phyloP scores from a whole-genome alignment of 2,888 invertebrate species.

The Andrena hattorfiana region DNA sequence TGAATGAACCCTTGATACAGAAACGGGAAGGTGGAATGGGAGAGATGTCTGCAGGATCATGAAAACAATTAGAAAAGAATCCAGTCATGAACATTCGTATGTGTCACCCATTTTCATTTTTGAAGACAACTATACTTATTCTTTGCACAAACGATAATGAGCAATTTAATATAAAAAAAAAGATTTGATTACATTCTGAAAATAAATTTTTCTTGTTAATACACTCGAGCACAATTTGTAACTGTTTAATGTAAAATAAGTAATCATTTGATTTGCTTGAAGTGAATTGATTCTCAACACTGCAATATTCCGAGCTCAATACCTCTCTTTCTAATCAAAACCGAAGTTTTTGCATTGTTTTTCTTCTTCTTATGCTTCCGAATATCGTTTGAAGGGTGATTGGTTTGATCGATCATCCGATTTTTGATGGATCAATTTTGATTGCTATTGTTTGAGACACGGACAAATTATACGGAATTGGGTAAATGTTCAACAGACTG shows the following conservation, averaged over 20 bases:
- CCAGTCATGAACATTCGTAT: conserved; percentile 7
- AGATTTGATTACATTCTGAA: conserved; percentile 1
- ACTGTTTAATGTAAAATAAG: conserved; percentile 12
- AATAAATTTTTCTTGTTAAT: conserved; percentile 12
- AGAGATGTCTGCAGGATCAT: conserved; percentile 1
- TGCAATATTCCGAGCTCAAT: conserved; percentile 5
- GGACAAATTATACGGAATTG: not conserved
- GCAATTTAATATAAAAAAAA: conserved; percentile 41
- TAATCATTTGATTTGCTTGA: conserved; percentile 5
- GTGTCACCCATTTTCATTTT: conserved; percentile 9
- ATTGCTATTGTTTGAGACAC: not conserved
- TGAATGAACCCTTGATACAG: conserved; percentile 16
- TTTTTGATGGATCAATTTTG: not conserved
- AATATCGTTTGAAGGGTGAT: not conserved
- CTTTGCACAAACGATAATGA: not conserved
- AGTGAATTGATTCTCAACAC: not conserved
- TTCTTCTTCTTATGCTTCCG: not conserved
- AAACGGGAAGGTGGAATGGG: not conserved
- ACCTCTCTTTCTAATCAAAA: not conserved
- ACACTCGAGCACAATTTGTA: not conserved
- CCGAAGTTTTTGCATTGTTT: not conserved
- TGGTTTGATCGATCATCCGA: not conserved
- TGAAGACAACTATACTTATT: not conserved
- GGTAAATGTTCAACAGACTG: not conserved
- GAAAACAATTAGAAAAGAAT: conserved; percentile 31